A percentile compares a stretch with the other conserved stretches of the same genome.
phyloP scores from a whole-genome alignment of 2,113 vertebrate genomes.

The Heptranchias perlo region DNA sequence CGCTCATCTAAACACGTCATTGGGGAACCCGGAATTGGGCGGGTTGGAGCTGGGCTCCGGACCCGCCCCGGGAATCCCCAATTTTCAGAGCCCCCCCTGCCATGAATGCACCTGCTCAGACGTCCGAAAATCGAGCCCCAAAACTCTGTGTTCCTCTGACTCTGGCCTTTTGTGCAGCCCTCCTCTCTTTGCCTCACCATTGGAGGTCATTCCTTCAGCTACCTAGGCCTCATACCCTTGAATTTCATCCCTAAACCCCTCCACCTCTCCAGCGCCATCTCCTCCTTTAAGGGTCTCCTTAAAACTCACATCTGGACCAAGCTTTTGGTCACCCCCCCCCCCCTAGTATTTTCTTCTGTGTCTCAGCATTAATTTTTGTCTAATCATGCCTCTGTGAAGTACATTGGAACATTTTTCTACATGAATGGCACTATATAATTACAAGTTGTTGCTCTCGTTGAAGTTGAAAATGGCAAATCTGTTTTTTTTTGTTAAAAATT shows the following conservation, averaged over 20 bases:
- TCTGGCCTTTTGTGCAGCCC: background rate
- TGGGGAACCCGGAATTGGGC: too few species aligned
- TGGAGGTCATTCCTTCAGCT: background rate
- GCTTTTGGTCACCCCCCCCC: too few species aligned
- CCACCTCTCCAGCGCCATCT: background rate
- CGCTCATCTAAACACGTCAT: too few species aligned
- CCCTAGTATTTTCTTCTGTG: background rate
- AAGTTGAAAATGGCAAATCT: background rate
- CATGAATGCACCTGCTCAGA: too few species aligned
- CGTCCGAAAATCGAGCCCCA: too few species aligned
- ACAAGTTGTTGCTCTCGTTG: background rate
- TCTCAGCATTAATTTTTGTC: background rate
- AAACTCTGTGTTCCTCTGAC: background rate
- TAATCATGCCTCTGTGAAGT: background rate
- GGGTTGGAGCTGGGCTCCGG: too few species aligned
- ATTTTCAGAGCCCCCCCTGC: too few species aligned
- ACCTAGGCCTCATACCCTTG: too few species aligned
- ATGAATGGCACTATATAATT: background rate
- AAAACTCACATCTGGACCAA: background rate
- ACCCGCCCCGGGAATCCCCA: too few species aligned
- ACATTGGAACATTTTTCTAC: background rate
- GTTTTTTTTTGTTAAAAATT: background rate
- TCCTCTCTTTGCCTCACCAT: background rate
- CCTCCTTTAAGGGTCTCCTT: background rate
- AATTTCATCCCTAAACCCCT: too few species aligned